Evolutionary conservation across 1,140 invertebrate genomes (phyloP), one percentile per base, ranked within the genome.

Genomic region (Holotrichia oblita): DNA sequence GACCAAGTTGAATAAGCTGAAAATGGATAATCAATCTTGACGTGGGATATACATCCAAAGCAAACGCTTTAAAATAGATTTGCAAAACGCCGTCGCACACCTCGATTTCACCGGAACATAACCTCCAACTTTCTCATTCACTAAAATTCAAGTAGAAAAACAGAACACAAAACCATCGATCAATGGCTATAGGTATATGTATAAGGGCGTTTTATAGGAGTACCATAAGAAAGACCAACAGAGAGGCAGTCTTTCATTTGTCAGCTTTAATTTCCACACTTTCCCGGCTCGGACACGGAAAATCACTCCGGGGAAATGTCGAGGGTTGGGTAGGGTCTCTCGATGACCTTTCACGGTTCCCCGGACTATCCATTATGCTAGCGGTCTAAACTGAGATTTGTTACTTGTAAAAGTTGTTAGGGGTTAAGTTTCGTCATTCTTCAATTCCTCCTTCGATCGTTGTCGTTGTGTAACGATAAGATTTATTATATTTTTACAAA

Each of bases 1-100:
- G 97, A 91, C 93, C 95, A 98, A 0, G 96, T 97, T 42, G 93
- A 92, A 86, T 95, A 98, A 6, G 96, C 97, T 97, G 87, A 14
- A 89, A 88, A 10, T 0, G 44, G n/a, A 48, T 48, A 34, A 1
- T 4, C 4, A 34, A 4, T 34, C 4, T 2, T 34, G 4, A 34
- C 7, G n/a, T n/a, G n/a, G n/a, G n/a, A 48, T 14, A 48, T 2
- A 3, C 10, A 48, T 2, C 2, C 10, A 8, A 2, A 48, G 44
- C 10, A 6, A 48, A 48, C 44, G 44, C 10, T 34, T 34, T 34
- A 48, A 48, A 48, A 48, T 14, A 17, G 10, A 48, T 48, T 48
- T 48, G 44, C 44, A 48, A 48, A 48, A 48, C n/a, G 44, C 4
- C 4, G n/a, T 48, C 44, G 44, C 44, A n/a, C 10, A 48, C n/a